Evolutionary conservation across 2,797 vertebrate genomes (phyloP).

Genomic region (Lagodon rhomboides): DNA sequence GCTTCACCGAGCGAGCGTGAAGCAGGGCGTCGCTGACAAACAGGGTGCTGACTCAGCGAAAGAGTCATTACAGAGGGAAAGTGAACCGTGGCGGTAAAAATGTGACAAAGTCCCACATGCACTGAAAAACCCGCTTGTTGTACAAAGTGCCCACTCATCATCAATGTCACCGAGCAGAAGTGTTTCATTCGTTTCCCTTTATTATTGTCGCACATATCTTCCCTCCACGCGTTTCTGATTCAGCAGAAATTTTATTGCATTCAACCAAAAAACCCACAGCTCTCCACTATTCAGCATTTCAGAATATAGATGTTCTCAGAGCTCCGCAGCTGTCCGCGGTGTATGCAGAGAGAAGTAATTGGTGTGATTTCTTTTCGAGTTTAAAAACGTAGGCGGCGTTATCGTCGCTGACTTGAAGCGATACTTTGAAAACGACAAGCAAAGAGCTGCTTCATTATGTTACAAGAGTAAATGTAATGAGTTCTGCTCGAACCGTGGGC

Average conservation of each 20-base stretch:
- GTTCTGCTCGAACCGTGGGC: not conserved
- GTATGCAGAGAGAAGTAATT: not conserved
- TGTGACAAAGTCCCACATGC: not conserved
- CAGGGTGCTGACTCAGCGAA: constrained; percentile 28
- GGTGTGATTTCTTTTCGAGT: not conserved
- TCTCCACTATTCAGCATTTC: not conserved
- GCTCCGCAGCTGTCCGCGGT: not conserved
- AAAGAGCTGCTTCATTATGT: not conserved
- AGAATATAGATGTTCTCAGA: not conserved
- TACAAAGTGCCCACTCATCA: constrained; percentile 1
- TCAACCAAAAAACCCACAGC: too few species aligned
- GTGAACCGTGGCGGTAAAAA: not conserved
- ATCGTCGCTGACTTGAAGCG: not conserved
- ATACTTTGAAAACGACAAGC: not conserved
- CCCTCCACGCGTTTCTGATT: not conserved
- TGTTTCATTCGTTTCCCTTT: not conserved
- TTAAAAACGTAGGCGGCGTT: too few species aligned
- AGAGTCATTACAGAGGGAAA: not conserved
- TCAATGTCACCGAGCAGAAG: not conserved
- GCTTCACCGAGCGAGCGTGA: constrained; percentile 16
- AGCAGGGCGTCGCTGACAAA: not conserved
- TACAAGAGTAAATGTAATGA: not conserved
- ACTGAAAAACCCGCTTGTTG: not conserved
- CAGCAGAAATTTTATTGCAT: not conserved
- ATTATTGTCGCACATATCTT: not conserved